Conservation (phyloP, 2,113 vertebrate species). For the Mugil cephalus region DNA sequence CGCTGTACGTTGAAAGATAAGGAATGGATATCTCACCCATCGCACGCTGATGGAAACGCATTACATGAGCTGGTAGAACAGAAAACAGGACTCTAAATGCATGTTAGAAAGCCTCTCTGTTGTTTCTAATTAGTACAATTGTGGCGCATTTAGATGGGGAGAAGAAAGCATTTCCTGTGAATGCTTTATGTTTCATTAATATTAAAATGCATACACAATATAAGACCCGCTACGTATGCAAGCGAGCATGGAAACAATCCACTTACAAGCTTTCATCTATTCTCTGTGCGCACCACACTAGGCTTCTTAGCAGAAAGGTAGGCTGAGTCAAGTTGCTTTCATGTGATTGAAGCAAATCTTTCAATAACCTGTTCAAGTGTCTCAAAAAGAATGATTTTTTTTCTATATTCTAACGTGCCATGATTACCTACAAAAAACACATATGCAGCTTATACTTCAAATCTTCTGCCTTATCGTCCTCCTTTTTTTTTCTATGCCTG, state of each 20-base stretch:
- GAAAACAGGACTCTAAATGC: constrained; percentile 50
- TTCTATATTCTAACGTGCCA: too few relatives aligned
- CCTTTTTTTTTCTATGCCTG: not conserved
- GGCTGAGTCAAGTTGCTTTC: not conserved
- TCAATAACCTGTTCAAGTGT: too few relatives aligned
- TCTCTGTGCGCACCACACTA: not conserved
- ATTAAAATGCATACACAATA: constrained; percentile 36
- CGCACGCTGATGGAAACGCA: constrained; percentile 43
- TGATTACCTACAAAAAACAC: not conserved
- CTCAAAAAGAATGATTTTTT: too few relatives aligned
- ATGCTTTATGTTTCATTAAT: constrained; percentile 73
- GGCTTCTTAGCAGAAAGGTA: not conserved
- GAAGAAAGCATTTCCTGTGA: constrained; percentile 52
- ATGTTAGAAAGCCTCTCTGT: constrained; percentile 50
- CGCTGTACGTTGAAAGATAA: constrained; percentile 42
- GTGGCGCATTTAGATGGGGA: constrained; percentile 42
- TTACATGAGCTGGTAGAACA: constrained; percentile 41
- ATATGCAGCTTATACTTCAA: not conserved
- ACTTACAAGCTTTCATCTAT: not conserved
- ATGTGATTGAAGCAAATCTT: not conserved
- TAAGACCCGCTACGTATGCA: not conserved
- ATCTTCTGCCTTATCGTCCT: too few relatives aligned
- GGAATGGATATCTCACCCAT: constrained; percentile 43
- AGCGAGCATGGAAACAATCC: not conserved
- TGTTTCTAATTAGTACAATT: constrained; percentile 73